Base-by-base conservation (phyloP, 1,140 invertebrate species). In the Macrobrachium nipponense region DNA sequence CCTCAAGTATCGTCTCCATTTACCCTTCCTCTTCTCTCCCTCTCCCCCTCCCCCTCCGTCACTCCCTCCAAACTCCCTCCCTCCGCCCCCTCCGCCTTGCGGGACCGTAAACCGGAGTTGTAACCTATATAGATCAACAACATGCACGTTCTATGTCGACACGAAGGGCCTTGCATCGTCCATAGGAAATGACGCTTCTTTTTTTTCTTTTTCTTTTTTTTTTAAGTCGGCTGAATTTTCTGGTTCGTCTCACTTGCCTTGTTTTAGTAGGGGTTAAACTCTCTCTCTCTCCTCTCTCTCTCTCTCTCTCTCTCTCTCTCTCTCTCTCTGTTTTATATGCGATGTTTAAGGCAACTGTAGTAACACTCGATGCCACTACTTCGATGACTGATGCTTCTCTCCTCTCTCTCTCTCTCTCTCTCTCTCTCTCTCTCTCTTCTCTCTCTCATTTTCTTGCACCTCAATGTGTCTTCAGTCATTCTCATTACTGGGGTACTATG, bases 251-350 rank as follows among this genome's bases (percentile, higher is more conserved):
- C 20, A 11, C 20, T n/a, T 6, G 23, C 18, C 68, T n/a, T 20
- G n/a, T 68, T 18, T 68, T 27, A 17, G 11, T 68, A 11, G 20
- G 11, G 20, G 20, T 68, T 18, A 12, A 12, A 23, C 14, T 68
- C n/a, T 68, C 66, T 68, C 66, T 68, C n/a, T 68, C 66, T 68
- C 66, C 66, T 68, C n/a, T 68, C 66, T 68, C 66, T 68, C n/a
- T 68, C 66, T 68, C 64, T 68, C 51, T 51, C 51, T 51, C 51
- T 51, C 51, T 51, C 51, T 51, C 51, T 51, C 51, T 51, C 51
- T 51, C 51, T 68, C 18, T 68, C 66, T 68, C 66, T 68, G 2
- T 68, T 27, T 2, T 68, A 20, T 18, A 12, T 68, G 11, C 20
- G 20, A 23, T 27, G 20, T 27, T 68, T 12, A 11, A 8, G 14